These are phyloP conservation scores for Platanista minor DNA, from an alignment of 2,113 vertebrate species.

Conservation along the genomic window DNA sequence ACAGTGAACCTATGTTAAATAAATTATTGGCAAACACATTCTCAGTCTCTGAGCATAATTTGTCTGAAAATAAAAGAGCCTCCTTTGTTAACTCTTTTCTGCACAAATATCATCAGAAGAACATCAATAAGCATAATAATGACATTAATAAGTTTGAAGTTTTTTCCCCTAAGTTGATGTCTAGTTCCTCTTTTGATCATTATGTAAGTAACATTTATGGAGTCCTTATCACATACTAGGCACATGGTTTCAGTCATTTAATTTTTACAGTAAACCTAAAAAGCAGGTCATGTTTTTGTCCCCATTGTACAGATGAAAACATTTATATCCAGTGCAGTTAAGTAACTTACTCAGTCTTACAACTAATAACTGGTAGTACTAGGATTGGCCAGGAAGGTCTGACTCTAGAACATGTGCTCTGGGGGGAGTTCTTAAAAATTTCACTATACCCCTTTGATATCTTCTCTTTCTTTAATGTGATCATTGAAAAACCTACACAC, in stretches of 20 bases:
- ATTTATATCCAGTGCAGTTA: not conserved
- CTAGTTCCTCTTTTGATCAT: not conserved
- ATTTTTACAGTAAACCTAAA: not conserved
- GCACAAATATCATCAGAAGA: not conserved
- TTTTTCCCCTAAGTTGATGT: not conserved
- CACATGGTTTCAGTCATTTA: not conserved
- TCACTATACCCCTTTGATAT: not conserved
- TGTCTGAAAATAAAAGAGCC: not conserved
- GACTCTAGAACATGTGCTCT: not conserved
- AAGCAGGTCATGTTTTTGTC: not conserved
- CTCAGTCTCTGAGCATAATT: not conserved
- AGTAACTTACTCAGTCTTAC: not conserved
- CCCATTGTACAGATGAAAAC: not conserved
- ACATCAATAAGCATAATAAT: not conserved
- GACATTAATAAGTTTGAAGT: not conserved
- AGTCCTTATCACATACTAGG: not conserved
- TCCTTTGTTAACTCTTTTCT: not conserved
- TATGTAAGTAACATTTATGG: not conserved
- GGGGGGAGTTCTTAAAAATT: not conserved
- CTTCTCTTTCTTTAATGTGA: not conserved
- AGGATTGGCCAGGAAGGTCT: not conserved
- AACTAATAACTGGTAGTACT: not conserved
- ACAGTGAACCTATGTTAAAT: not conserved
- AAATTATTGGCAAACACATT: not conserved
- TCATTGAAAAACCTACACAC: not conserved